Base-by-base conservation (phyloP, 2,113 vertebrate species). In the Petaurus breviceps region DNA sequence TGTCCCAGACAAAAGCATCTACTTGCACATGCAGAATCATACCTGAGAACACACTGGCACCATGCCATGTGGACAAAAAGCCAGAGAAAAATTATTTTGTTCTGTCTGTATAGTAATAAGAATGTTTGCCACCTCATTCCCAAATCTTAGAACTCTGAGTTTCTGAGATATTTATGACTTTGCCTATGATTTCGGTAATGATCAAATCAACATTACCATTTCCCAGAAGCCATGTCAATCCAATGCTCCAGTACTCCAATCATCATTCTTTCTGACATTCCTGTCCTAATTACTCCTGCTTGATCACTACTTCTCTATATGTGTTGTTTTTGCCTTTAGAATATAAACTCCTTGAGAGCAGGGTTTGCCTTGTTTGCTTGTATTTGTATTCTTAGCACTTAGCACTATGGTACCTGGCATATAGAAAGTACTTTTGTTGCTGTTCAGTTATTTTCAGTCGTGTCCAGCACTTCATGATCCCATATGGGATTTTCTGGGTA, bases 101-200 rank as follows among this genome's bases (percentile, higher is more conserved):
- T 98, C 97, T 28, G 97, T 91, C 95, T 98, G 94, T 24, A 91
- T 68, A 95, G 19, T 77, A 94, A 92, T 0, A 12, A 10, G 12
- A 68, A 37, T n/a, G 9, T 37, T 43, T 77, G 14, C 37, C 19
- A 43, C 19, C n/a, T 84, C 68, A 84, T 8, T 43, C 37, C 68
- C n/a, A 84, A 43, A 84, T 84, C 68, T 84, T 84, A 16, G 19
- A 10, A 43, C n/a, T 84, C 68, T 43, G n/a, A 84, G n/a, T 23
- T 84, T 84, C 37, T 84, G n/a, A 84, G n/a, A 43, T 84, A 43
- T 43, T 84, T 84, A 84, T n/a, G 23, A n/a, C 19, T 23, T 84
- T 84, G 68, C 19, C n/a, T 43, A 84, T 43, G 68, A 43, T 84
- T 84, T 43, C n/a, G 23, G 1, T 84, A 43, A 84, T 22, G 52